Base-by-base conservation (phyloP, 2,113 vertebrate species). In the Pyrgilauda ruficollis region DNA sequence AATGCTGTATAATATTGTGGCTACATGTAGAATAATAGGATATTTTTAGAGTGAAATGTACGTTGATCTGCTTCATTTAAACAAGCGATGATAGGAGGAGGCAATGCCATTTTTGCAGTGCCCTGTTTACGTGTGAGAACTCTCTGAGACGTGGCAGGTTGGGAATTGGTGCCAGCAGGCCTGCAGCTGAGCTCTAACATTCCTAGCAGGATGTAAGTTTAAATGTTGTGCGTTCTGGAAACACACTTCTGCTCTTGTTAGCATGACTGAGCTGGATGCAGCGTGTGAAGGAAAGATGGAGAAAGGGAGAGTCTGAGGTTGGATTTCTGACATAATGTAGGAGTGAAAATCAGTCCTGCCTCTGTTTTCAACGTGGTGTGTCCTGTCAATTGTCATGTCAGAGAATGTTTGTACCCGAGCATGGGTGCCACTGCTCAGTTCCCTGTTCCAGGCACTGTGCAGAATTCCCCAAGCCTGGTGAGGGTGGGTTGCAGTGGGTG, bases 91-190 rank as follows among this genome's bases (percentile, higher is more conserved):
- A 86, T 76, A 44, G 50, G 47, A 83, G 50, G 21, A 77, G 50
- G 13, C 22, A 76, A 1, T 63, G 17, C 23, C 13, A 10, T 27
- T 61, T 72, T 69, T 43, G 6, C 30, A 30, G 21, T 20, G 33
- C 13, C 3, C 8, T 41, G 19, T 44, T 87, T 43, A n/a, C 0
- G 0, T 44, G 13, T 7, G 15, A 55, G 28, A 82, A n/a, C 37
- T 59, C 23, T 43, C 22, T 44, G 37, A 17, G 62, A 37, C 2
- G 11, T 58, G 46, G 10, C 63, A 64, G 52, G 30, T 81, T 44
- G 31, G 66, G 73, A 2, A 19, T 64, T 77, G 68, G 30, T 81
- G 55, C 18, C 49, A 73, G 68, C 68, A 80, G 67, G 37, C 43
- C 22, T 67, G 9, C 62, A 58, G 28, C 28, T 43, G n/a, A 78